A percentile compares a stretch with the other conserved stretches of the same genome.
Evolutionary conservation across 2,888 invertebrate genomes (phyloP).

Genomic region (Pseudanteris insignis): DNA sequence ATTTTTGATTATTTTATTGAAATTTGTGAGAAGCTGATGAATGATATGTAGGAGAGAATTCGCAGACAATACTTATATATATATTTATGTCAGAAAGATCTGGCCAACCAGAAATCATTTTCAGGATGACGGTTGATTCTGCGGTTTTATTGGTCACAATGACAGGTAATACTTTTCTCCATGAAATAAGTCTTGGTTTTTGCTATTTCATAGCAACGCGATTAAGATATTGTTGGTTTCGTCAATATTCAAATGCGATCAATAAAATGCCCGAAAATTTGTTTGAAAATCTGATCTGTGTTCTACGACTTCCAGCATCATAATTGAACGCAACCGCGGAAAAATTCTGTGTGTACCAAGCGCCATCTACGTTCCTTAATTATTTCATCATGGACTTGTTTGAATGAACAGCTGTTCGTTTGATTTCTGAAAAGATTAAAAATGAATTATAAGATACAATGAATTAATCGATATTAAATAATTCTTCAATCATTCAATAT

Average conservation of each 20-base stretch:
- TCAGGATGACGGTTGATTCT: conserved; percentile 8
- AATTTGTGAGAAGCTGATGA: too few species aligned
- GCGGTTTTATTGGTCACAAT: conserved; percentile 14
- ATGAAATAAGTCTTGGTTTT: neutral
- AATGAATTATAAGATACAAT: too few species aligned
- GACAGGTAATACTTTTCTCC: neutral
- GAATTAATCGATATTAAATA: too few species aligned
- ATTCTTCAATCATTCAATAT: too few species aligned
- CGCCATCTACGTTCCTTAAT: conserved; percentile 19
- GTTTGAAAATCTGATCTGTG: conserved; percentile 17
- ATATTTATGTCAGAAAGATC: neutral
- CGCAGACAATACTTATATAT: conserved; percentile 8
- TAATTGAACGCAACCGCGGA: conserved; percentile 17
- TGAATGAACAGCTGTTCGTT: conserved; percentile 6
- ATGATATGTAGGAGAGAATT: neutral
- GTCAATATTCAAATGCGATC: conserved; percentile 14
- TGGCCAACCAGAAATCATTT: conserved; percentile 20
- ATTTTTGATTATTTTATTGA: too few species aligned
- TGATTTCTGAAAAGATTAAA: neutral
- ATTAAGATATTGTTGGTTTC: neutral
- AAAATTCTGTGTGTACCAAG: conserved; percentile 10
- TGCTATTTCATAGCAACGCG: neutral
- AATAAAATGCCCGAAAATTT: conserved; percentile 21
- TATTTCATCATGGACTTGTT: conserved; percentile 3
- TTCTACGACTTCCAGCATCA: neutral